A percentile compares a stretch with the other conserved stretches of the same genome.
Evolutionary conservation across 1,140 invertebrate genomes (phyloP).

Genomic region (Drosophila aff.): DNA sequence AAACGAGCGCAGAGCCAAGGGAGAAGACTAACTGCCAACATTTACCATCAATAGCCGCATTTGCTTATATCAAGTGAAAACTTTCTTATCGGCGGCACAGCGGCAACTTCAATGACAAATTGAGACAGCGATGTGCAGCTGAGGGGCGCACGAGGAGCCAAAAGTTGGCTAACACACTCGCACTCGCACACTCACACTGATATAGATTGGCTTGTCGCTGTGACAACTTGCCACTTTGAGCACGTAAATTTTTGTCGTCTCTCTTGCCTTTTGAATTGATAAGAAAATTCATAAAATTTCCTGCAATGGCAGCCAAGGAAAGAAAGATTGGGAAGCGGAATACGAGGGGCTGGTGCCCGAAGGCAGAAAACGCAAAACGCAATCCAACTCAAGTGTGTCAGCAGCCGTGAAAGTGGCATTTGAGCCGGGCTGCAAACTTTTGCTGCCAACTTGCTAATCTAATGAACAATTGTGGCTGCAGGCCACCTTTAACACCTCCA

Average conservation of each 20-base stretch:
- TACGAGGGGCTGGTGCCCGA: not conserved
- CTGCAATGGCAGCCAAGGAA: conserved; percentile 30
- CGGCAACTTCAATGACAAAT: conserved; percentile 81
- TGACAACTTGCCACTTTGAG: conserved; percentile 80
- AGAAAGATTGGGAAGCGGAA: conserved; percentile 1
- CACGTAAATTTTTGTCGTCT: conserved; percentile 78
- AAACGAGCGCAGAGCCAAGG: conserved; percentile 1
- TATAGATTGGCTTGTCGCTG: conserved; percentile 48
- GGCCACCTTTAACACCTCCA: conserved; percentile 65
- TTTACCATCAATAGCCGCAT: conserved; percentile 74
- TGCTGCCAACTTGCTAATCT: conserved; percentile 77
- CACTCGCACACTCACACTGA: conserved; percentile 12
- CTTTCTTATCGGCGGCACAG: conserved; percentile 76
- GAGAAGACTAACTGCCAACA: conserved; percentile 54
- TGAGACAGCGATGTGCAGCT: conserved; percentile 59
- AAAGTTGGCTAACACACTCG: conserved; percentile 55
- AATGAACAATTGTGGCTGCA: conserved; percentile 81
- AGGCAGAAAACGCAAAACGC: conserved; percentile 43
- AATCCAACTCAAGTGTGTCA: conserved; percentile 76
- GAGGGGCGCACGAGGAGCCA: conserved; percentile 21
- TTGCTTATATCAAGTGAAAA: conserved; percentile 76
- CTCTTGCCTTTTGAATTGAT: conserved; percentile 73
- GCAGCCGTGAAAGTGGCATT: conserved; percentile 81
- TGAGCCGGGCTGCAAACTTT: conserved; percentile 73
- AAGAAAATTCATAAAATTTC: conserved; percentile 82